Conservation (phyloP, 1,140 invertebrate species). For the Megalonaias nervosa region DNA sequence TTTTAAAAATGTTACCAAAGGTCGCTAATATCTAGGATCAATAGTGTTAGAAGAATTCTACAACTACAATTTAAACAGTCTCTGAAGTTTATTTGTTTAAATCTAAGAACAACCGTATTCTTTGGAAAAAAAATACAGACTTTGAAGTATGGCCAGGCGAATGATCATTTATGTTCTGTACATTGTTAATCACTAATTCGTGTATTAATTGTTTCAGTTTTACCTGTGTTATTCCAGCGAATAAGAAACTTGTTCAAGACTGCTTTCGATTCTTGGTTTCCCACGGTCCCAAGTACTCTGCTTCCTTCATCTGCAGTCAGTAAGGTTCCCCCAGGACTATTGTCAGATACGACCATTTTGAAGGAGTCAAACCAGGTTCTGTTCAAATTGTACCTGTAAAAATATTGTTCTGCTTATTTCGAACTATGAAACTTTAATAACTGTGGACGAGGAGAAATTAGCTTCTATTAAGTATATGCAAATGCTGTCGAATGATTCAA, state of each 20-base stretch:
- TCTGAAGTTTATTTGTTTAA: too few relatives aligned
- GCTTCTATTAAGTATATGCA: not conserved
- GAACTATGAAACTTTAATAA: not conserved
- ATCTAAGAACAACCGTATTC: too few relatives aligned
- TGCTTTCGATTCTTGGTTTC: slow-evolving; percentile 6
- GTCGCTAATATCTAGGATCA: too few relatives aligned
- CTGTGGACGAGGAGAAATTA: not conserved
- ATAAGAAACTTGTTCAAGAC: slow-evolving; percentile 6
- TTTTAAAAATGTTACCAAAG: too few relatives aligned
- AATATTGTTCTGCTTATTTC: not conserved
- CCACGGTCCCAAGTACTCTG: not conserved
- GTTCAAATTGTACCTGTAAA: slow-evolving; percentile 8
- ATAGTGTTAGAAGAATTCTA: too few relatives aligned
- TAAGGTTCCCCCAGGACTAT: slow-evolving; percentile 6
- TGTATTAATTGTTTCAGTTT: too few relatives aligned
- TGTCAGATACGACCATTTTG: slow-evolving; percentile 13
- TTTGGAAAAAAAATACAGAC: too few relatives aligned
- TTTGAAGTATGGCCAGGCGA: too few relatives aligned
- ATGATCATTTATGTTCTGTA: too few relatives aligned
- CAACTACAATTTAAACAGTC: too few relatives aligned
- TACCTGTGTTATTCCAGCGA: slow-evolving; percentile 27
- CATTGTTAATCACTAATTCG: too few relatives aligned
- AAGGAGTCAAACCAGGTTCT: slow-evolving; percentile 11
- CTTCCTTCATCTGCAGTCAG: slow-evolving; percentile 4
- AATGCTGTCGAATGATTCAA: too few relatives aligned